Conservation (phyloP, 2,113 vertebrate genomes). For the Parotia lawesii region DNA sequence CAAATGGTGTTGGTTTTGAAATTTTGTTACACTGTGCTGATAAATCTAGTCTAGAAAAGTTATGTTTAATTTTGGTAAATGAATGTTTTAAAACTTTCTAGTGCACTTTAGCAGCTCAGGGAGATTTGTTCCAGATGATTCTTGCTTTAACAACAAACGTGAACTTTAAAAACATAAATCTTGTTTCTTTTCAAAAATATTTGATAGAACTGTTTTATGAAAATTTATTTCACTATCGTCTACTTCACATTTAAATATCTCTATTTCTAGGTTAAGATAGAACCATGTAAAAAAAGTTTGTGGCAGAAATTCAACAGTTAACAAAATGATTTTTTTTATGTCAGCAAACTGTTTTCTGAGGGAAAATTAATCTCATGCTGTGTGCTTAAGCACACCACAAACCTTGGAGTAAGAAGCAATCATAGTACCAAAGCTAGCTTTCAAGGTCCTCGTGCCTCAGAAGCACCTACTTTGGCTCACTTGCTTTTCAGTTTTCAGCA, state of each 20-base stretch:
- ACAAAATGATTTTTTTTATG: rapidly evolving
- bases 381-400: not conserved
- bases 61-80: not conserved
- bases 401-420: not conserved
- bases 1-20: not conserved
- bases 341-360: not conserved
- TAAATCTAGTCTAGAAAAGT: not conserved
- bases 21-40: not conserved
- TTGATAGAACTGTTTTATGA: not conserved
- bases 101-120: not conserved
- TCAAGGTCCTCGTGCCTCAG: not conserved
- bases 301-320: not conserved
- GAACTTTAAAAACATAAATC: not conserved
- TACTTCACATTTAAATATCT: not conserved
- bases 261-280: not conserved
- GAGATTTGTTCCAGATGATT: not conserved
- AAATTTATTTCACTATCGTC: not conserved
- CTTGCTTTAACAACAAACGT: not conserved
- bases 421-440: not conserved
- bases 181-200: not conserved
- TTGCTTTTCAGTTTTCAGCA: not conserved
- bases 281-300: not conserved
- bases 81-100: not conserved
- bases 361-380: not conserved
- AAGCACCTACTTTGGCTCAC: not conserved